Base-by-base conservation (phyloP, 1,140 invertebrate species). In the Hestina assimilis region DNA sequence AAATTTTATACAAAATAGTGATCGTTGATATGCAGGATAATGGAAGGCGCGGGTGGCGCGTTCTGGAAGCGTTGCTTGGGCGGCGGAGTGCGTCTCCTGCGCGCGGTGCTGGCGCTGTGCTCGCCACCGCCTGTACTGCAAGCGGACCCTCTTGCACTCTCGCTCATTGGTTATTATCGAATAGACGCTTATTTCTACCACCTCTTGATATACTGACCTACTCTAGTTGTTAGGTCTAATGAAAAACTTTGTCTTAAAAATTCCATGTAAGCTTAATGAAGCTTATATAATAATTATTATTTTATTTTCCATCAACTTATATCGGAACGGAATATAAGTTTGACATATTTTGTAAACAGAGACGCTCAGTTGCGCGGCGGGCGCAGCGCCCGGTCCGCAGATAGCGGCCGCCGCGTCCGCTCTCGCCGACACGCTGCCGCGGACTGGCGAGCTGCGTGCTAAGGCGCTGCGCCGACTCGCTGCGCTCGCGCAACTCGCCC, bases 81-180 rank as follows among this genome's bases (percentile, higher is more conserved):
- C 53, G 66, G 68, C n/a, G 81, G 81, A 38, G 81, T 82, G 63
- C 63, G 81, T 29, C 47, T 84, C 58, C 63, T 87, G 61, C 78
- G 83, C 6, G 81, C 75, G 4, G 47, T 72, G 52, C 75, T 87
- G 38, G 68, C 93, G 90, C 2, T 98, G 93, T 90, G 98, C 95
- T 81, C 97, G 93, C 63, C 97, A 90, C 68, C 97, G 83, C 29
- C 97, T 87, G 75, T 94, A 91, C 60, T 84, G 23, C 51, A 40
- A n/a, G 78, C 78, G 0, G 75, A 84, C 59, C 55, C 69, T 8
- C 54, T 78, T 8, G 79, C 75, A 4, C 66, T 81, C 0, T 8
- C 55, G 2, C 75, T 86, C 21, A 74, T 86, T 2, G 78, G 79
- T 85, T 0, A 29, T 14, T 40, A 12, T n/a, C n/a, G n/a, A n/a